Evolutionary conservation across 2,888 invertebrate genomes (phyloP).

Genomic region (Epinotia ramella): DNA sequence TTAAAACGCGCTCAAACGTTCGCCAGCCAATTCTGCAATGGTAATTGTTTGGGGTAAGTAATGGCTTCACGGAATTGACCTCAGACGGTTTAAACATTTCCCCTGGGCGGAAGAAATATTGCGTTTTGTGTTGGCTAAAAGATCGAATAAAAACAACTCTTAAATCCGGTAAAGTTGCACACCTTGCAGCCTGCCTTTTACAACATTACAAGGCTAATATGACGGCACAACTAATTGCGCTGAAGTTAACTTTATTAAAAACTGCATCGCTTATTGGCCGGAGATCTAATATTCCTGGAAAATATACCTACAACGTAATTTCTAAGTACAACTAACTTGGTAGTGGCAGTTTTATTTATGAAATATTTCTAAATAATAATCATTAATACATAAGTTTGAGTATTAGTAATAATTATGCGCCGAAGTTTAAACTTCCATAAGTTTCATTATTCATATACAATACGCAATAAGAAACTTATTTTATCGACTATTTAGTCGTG

Average conservation of each 20-base stretch:
- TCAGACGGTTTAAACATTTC: slow-evolving; percentile 50
- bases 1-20: slow-evolving; percentile 18
- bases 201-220: too few relatives aligned
- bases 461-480: background rate
- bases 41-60: slow-evolving; percentile 53
- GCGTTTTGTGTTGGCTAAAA: slow-evolving; percentile 48
- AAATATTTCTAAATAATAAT: too few relatives aligned
- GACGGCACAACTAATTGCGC: too few relatives aligned
- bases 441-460: background rate
- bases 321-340: too few relatives aligned
- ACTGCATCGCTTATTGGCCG: too few relatives aligned
- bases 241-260: too few relatives aligned
- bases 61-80: slow-evolving; percentile 49
- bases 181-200: background rate
- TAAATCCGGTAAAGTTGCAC: slow-evolving; percentile 27
- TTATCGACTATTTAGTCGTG: background rate
- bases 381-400: too few relatives aligned
- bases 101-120: slow-evolving; percentile 48
- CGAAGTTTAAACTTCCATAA: background rate
- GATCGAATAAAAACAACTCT: slow-evolving; percentile 50
- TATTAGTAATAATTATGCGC: background rate
- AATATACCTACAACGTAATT: too few relatives aligned
- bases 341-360: too few relatives aligned
- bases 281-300: too few relatives aligned
- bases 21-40: slow-evolving; percentile 40